phyloP scores from a whole-genome alignment of 2,888 invertebrate species.

The Gisinianus flammeolus region DNA sequence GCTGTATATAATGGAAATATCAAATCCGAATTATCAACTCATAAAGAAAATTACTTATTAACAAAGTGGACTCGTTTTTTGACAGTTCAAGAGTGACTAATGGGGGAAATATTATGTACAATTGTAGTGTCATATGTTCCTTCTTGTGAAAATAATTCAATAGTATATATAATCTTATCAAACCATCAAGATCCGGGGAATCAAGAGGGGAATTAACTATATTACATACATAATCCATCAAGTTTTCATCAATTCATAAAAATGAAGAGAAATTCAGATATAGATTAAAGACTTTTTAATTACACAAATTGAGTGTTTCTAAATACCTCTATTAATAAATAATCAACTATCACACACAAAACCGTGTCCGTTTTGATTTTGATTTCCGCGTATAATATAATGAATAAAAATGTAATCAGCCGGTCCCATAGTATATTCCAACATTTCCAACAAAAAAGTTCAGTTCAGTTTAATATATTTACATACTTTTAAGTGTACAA shows the following conservation, averaged over 20 bases:
- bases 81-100: not conserved
- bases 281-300: no score
- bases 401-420: no score
- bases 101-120: not conserved
- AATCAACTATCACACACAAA: no score
- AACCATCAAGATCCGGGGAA: not conserved
- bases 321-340: no score
- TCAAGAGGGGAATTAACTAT: not conserved
- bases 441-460: no score
- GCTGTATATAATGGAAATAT: not conserved
- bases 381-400: no score
- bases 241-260: not conserved
- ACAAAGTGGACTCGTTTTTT: not conserved
- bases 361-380: no score
- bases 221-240: not conserved
- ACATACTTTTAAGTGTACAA: no score
- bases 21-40: conserved; percentile 10
- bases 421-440: no score
- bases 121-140: not conserved
- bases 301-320: no score
- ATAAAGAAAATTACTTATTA: not conserved
- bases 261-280: not conserved
- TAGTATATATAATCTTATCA: not conserved
- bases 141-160: not conserved
- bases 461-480: no score